Base-by-base conservation (phyloP, 1,140 invertebrate genomes). In the Caenorhabditis tropicalis region DNA sequence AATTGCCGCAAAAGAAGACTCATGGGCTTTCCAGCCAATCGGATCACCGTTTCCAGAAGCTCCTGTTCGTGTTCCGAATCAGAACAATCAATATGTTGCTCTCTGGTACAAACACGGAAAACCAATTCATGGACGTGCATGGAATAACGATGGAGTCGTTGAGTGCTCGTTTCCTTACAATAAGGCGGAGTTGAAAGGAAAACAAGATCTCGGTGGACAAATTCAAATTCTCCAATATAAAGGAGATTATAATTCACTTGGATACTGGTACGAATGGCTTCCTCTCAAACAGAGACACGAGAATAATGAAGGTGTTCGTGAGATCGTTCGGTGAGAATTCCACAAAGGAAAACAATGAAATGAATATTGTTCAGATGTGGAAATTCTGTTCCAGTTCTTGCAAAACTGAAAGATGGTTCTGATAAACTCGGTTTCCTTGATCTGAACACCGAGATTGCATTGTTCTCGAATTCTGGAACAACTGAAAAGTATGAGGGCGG, bases 61-160 rank as follows among this genome's bases (percentile, higher is more conserved):
- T 24, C 85, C 82, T 2, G 82, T 86, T 7, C 49, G 80, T 19
- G 82, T 86, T 21, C 49, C 49, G 16, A 24, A 53, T 19, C 65
- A 70, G 21, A 65, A 65, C 33, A 84, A 84, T 48, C 86, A 80
- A 79, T 84, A 86, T 58, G 82, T 86, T 24, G 85, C 82, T 16
- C 43, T 86, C 36, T 86, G 85, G 85, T 86, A 86, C 79, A 86
- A 86, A 56, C 82, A 84, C 56, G 85, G 85, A 31, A 86, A 86
- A 33, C 85, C 85, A 24, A 51, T 80, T 51, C 85, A 86, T 82
- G 85, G 85, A 60, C 85, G 85, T 70, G 85, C 85, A 4, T 86
- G 85, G 85, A 86, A 86, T 56, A 84, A 86, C 48, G 82, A 65
- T 33, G 85, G 85, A 43, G 85, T 80, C 27, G 85, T 86, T 31